A percentile compares a stretch with the other conserved stretches of the same genome.
Conservation (phyloP, 2,797 vertebrate genomes). For the Chloroceryle amazona region DNA sequence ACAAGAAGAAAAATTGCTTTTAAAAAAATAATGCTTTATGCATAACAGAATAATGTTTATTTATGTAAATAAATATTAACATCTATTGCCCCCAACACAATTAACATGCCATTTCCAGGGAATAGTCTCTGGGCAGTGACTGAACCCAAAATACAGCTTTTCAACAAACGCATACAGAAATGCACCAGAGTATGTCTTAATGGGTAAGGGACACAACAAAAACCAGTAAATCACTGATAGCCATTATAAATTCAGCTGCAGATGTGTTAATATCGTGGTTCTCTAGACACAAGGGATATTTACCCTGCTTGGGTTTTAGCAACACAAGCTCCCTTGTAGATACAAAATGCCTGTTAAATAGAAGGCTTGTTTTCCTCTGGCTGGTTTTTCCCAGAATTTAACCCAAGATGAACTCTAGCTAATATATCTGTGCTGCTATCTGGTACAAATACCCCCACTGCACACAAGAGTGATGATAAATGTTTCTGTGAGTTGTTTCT, state of each 20-base stretch:
- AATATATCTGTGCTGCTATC: background rate
- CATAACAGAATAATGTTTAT: background rate
- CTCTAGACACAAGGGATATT: background rate
- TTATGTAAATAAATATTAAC: constrained; percentile 15
- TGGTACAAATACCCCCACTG: background rate
- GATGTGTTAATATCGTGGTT: background rate
- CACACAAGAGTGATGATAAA: background rate
- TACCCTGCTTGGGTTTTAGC: background rate
- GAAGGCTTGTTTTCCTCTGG: background rate
- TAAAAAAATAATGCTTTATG: background rate
- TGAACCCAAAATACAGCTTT: background rate
- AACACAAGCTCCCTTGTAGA: constrained; percentile 1
- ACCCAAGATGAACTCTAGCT: constrained; percentile 1
- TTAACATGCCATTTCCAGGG: constrained; percentile 7
- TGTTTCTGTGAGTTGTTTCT: background rate
- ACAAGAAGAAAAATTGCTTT: background rate
- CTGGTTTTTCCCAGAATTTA: constrained; percentile 24
- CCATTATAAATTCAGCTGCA: background rate
- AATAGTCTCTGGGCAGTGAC: background rate
- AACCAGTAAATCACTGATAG: background rate
- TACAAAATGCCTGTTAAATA: constrained; percentile 5
- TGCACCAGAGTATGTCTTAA: background rate
- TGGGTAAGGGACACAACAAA: background rate
- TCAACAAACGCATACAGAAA: background rate
- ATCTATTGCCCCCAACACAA: background rate